These are phyloP conservation scores for Thamnophis elegans DNA, from an alignment of 2,797 vertebrate genomes.

Conservation along the genomic window DNA sequence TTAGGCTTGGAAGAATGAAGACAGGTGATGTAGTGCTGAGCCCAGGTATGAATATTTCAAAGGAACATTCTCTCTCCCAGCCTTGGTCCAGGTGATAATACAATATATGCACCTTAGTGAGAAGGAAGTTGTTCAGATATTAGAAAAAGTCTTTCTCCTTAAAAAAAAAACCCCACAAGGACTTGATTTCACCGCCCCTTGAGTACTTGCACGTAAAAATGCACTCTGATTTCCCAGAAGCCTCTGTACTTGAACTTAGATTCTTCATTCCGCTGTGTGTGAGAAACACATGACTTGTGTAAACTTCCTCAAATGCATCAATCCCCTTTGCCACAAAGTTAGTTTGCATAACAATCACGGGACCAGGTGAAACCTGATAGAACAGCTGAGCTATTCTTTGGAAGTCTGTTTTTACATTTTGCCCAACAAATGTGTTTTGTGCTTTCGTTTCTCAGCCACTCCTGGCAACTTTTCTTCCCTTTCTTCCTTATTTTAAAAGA, in stretches of 20 bases:
- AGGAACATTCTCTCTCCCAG: neutral
- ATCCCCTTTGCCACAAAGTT: neutral
- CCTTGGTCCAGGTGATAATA: neutral
- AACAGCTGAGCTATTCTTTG: conserved; percentile 11
- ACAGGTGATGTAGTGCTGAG: neutral
- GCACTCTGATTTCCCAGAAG: neutral
- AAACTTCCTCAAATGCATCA: neutral
- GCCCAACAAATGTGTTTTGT: neutral
- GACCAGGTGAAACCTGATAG: neutral
- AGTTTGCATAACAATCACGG: neutral
- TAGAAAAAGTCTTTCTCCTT: neutral
- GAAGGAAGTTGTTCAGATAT: neutral
- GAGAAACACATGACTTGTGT: neutral
- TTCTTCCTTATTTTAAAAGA: neutral
- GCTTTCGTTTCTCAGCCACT: neutral
- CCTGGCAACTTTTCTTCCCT: too few species aligned
- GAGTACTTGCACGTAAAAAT: neutral
- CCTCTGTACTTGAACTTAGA: neutral
- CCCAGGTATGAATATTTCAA: neutral
- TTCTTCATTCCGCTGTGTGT: neutral
- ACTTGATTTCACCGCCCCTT: neutral
- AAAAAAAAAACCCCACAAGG: neutral
- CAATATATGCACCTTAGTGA: neutral
- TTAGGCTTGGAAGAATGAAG: neutral
- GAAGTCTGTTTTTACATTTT: conserved; percentile 1